Conservation (phyloP, 1,140 invertebrate genomes). For the Ceratosolen solmsi region DNA sequence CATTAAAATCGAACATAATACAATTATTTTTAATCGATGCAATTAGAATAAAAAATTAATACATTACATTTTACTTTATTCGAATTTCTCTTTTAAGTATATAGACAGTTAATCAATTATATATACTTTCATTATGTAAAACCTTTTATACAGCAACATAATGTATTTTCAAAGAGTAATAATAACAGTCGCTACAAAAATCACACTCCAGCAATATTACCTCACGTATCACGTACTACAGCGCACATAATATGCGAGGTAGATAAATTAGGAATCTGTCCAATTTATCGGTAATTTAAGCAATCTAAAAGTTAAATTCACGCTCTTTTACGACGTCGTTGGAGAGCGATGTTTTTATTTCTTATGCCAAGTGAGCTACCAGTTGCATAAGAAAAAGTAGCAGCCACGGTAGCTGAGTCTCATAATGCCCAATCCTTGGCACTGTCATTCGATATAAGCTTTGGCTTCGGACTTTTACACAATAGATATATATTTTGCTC, state of each 20-base stretch:
- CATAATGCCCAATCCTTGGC: slow-evolving; percentile 31
- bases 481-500: neutral
- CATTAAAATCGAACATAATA: too few species aligned
- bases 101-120: too few species aligned
- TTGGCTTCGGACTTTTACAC: neutral
- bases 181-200: neutral
- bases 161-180: neutral
- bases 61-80: too few species aligned
- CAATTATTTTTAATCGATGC: too few species aligned
- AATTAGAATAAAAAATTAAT: too few species aligned
- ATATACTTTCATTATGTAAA: too few species aligned
- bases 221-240: neutral
- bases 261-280: slow-evolving; percentile 5
- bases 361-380: slow-evolving; percentile 20
- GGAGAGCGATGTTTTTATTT: slow-evolving; percentile 10
- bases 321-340: slow-evolving; percentile 14
- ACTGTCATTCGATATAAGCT: slow-evolving; percentile 4
- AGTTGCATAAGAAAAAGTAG: slow-evolving; percentile 40
- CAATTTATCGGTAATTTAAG: slow-evolving; percentile 31
- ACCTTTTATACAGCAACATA: too few species aligned
- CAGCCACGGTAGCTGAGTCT: neutral
- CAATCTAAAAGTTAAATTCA: slow-evolving; percentile 22
- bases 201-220: neutral
- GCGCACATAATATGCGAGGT: neutral
- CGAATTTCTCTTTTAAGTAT: too few species aligned